Evolutionary conservation across 1,140 invertebrate species (phyloP).

Genomic region (Thereuonema tuberculata): DNA sequence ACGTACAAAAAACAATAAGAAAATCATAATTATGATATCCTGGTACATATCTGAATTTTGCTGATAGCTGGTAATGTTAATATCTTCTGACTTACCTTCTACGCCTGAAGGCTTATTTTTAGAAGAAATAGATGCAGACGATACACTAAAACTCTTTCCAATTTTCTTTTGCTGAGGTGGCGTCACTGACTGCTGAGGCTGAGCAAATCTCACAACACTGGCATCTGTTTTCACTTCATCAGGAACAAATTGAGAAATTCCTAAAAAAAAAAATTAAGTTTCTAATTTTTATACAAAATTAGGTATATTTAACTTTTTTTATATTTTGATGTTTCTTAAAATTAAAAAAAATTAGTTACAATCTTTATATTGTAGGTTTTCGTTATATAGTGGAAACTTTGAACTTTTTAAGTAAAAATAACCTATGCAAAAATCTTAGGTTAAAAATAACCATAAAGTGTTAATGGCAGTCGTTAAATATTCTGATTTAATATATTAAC

Average conservation of each 20-base stretch:
- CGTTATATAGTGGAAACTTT: no score
- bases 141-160: slow-evolving; percentile 74
- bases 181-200: slow-evolving; percentile 29
- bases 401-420: no score
- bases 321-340: neutral
- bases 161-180: slow-evolving; percentile 64
- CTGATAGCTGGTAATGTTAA: no score
- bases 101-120: slow-evolving; percentile 32
- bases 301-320: neutral
- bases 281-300: neutral
- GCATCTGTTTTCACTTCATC: neutral
- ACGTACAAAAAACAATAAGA: no score
- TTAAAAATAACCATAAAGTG: no score
- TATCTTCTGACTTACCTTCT: no score
- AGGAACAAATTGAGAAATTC: neutral
- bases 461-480: no score
- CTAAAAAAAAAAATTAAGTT: neutral
- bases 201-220: neutral
- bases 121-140: slow-evolving; percentile 45
- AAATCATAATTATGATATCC: no score
- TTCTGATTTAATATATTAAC: no score
- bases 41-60: no score
- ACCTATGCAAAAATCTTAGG: no score
- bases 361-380: no score
- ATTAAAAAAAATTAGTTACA: neutral